phyloP scores from a whole-genome alignment of 2,113 vertebrate genomes.

The Thomomys bottae region DNA sequence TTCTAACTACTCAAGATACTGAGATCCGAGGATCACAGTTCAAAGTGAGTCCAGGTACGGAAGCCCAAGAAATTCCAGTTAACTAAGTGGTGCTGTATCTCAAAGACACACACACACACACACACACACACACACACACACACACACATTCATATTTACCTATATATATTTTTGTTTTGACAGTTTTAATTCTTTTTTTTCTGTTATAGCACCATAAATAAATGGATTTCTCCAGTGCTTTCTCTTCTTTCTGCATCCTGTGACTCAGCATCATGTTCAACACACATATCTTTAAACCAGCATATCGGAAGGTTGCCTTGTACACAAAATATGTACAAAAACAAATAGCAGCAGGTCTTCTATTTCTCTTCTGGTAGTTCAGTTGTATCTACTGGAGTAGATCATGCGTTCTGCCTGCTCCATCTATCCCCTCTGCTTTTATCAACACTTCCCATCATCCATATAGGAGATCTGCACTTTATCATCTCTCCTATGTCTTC shows the following conservation, averaged over 20 bases:
- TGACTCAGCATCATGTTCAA: neutral
- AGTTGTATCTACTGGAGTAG: neutral
- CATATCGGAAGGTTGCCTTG: neutral
- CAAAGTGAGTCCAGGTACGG: too few species aligned
- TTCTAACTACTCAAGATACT: too few species aligned
- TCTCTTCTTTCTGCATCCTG: neutral
- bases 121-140: too few species aligned
- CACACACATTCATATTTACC: too few species aligned
- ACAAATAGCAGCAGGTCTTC: neutral
- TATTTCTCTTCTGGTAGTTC: neutral
- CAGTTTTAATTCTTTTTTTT: neutral
- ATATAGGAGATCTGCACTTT: neutral
- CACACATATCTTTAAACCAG: slow-evolving; percentile 5
- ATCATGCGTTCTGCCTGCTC: neutral
- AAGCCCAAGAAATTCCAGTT: too few species aligned
- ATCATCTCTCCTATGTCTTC: neutral
- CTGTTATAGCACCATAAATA: neutral
- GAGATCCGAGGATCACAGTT: too few species aligned
- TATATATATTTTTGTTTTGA: too few species aligned
- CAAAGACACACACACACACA: neutral
- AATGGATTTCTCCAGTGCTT: neutral
- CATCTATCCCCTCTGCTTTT: neutral
- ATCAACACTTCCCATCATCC: neutral
- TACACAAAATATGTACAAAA: neutral
- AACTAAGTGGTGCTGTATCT: too few species aligned